Evolutionary conservation across 2,113 vertebrate species (phyloP).

Genomic region (Oreochromis aureus): DNA sequence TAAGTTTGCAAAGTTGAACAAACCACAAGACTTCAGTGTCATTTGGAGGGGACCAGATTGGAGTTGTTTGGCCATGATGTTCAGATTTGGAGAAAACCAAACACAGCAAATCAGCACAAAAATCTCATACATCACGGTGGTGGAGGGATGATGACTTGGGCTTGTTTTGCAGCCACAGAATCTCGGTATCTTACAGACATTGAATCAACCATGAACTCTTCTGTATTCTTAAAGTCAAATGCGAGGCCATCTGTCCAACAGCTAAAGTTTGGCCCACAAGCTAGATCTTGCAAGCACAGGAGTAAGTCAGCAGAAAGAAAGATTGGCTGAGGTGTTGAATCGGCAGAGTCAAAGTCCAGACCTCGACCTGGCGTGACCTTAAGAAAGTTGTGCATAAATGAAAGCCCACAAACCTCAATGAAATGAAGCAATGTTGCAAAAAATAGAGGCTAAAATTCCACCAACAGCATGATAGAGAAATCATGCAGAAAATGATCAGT

Average conservation of each 20-base stretch:
- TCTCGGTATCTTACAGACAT: not conserved
- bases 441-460: not conserved
- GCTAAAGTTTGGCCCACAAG: not conserved
- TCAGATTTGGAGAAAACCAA: not conserved
- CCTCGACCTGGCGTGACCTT: not conserved
- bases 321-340: not conserved
- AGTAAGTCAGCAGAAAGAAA: not conserved
- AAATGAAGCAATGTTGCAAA: not conserved
- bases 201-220: not conserved
- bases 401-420: not conserved
- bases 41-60: not conserved
- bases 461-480: not conserved
- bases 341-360: not conserved
- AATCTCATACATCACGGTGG: not conserved
- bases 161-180: not conserved
- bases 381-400: not conserved
- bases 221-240: not conserved
- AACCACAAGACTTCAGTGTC: not conserved
- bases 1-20: not conserved
- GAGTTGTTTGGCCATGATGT: not conserved
- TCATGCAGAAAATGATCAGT: rapidly evolving
- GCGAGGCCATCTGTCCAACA: not conserved
- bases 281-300: rapidly evolving
- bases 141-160: not conserved
- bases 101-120: not conserved